Conservation (phyloP, 2,113 vertebrate genomes). For the Rhinoptilus africanus region DNA sequence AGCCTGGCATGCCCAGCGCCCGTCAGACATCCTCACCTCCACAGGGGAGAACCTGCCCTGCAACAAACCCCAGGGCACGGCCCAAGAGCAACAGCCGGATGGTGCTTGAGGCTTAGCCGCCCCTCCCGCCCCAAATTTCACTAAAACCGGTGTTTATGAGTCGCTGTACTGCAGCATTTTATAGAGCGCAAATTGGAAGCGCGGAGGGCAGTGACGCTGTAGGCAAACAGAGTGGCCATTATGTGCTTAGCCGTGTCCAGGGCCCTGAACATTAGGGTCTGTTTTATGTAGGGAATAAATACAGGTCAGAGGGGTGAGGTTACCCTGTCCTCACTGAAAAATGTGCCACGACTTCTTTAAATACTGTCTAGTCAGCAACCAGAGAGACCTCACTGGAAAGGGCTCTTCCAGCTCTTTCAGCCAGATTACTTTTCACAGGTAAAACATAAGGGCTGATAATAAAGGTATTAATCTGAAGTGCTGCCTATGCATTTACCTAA, state of each 20-base stretch:
- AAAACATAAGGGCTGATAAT: background rate
- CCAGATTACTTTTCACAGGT: background rate
- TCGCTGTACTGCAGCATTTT: background rate
- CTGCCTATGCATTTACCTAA: background rate
- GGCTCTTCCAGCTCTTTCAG: background rate
- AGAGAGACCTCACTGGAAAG: background rate
- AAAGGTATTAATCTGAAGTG: background rate
- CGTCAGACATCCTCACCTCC: fast-evolving
- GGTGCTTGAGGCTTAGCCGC: background rate
- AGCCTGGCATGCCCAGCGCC: background rate
- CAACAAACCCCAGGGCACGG: background rate
- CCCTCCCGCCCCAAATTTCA: background rate
- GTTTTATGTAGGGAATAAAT: background rate
- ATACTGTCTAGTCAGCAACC: background rate
- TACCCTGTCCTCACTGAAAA: background rate
- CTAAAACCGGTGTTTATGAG: background rate
- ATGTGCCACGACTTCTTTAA: background rate
- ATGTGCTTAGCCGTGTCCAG: background rate
- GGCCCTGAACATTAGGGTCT: background rate
- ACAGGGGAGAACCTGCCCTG: background rate
- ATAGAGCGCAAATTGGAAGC: background rate
- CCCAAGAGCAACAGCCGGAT: background rate
- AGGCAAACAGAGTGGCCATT: background rate
- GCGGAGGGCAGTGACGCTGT: background rate
- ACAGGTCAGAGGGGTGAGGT: background rate